These are phyloP conservation scores for Calypte anna DNA, from an alignment of 2,113 vertebrate genomes.

Conservation along the genomic window DNA sequence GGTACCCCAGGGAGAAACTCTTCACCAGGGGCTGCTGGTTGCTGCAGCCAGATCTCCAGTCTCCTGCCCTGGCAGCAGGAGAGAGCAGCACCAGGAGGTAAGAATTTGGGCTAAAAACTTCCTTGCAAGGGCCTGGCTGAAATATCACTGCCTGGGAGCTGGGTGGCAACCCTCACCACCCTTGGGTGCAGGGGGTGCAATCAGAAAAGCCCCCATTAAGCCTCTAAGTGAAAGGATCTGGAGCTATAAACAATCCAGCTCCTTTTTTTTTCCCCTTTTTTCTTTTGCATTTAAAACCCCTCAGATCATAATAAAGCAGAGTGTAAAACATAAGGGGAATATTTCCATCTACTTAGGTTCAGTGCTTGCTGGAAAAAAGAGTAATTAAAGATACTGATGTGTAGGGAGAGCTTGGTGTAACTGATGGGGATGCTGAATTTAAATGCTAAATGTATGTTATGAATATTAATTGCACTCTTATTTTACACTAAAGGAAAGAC, in stretches of 20 bases:
- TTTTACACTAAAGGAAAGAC: slow-evolving; percentile 24
- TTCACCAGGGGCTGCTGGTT: neutral
- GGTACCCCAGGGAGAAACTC: neutral
- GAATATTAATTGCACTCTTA: slow-evolving; percentile 54
- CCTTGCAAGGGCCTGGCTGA: neutral
- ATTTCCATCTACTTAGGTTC: slow-evolving; percentile 45
- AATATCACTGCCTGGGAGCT: neutral
- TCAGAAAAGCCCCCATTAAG: neutral
- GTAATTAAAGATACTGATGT: slow-evolving; percentile 69
- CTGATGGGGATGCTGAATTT: slow-evolving; percentile 48
- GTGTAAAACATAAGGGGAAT: slow-evolving; percentile 46
- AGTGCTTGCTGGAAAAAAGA: slow-evolving; percentile 37
- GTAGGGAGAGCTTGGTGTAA: slow-evolving; percentile 28
- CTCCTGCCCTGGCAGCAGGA: neutral
- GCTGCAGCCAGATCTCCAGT: neutral
- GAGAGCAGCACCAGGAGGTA: neutral
- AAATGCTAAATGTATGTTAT: slow-evolving; percentile 33
- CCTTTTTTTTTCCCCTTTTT: neutral
- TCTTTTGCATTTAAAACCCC: slow-evolving; percentile 6
- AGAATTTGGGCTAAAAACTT: neutral
- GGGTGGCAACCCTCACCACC: neutral
- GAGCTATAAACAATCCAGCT: neutral
- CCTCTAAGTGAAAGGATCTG: fast-evolving
- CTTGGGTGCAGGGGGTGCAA: neutral
- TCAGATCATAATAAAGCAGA: slow-evolving; percentile 27